These are phyloP conservation scores for Cantharis rufa DNA, from an alignment of 2,888 invertebrate species.

Conservation along the genomic window DNA sequence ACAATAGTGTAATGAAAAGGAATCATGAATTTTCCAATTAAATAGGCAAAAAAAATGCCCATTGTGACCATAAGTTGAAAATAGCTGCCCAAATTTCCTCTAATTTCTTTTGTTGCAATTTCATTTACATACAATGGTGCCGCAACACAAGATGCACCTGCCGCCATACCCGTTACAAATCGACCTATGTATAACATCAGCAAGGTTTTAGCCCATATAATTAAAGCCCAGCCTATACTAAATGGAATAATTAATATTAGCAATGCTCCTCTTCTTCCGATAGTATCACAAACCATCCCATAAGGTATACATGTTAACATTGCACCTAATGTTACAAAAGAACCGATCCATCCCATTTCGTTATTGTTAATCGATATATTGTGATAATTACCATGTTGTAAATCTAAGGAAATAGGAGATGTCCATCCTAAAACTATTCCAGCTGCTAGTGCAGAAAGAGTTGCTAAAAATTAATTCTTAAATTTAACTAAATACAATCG, in stretches of 20 bases:
- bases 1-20: conserved; percentile 65
- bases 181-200: conserved; percentile 68
- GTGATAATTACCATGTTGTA: conserved; percentile 58
- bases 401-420: conserved; percentile 66
- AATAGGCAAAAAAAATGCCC: conserved; percentile 82
- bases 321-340: conserved; percentile 74
- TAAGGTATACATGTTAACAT: conserved; percentile 74
- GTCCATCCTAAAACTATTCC: conserved; percentile 82
- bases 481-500: not conserved
- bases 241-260: conserved; percentile 69
- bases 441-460: conserved; percentile 77
- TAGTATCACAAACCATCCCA: conserved; percentile 66
- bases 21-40: conserved; percentile 54
- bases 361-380: conserved; percentile 57
- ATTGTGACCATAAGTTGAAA: conserved; percentile 85
- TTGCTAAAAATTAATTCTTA: conserved; percentile 60
- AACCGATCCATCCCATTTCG: conserved; percentile 75
- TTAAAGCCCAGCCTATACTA: conserved; percentile 72
- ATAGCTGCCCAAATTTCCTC: conserved; percentile 84
- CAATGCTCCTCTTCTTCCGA: conserved; percentile 75
- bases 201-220: conserved; percentile 69
- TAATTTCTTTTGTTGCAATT: conserved; percentile 79
- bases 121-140: conserved; percentile 86
- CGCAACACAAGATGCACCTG: conserved; percentile 81
- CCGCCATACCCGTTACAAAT: conserved; percentile 73